Evolutionary conservation across 2,113 vertebrate species (phyloP), one percentile per base, ranked within the genome.

Genomic region (Penelope pileata): DNA sequence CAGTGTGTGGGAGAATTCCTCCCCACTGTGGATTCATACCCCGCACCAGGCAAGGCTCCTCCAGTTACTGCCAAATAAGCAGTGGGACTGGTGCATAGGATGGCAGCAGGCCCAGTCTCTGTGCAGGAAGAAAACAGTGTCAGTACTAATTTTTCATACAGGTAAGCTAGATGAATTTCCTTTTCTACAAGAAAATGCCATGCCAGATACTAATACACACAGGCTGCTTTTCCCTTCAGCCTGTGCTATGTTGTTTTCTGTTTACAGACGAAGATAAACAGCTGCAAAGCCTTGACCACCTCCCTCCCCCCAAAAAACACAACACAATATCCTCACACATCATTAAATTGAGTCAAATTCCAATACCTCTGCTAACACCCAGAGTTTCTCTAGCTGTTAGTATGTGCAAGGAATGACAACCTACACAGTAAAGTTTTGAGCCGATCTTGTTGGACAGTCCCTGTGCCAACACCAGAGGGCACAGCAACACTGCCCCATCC

Each of bases 1-100:
- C 88, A 74, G 74, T 29, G 68, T 93, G 95, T 96, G 92, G 94
- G 95, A 96, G 95, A 97, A 95, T 86, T 95, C 69, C 90, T 95
- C 85, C 85, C 77, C 81, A 3, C 82, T 91, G 80, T 84, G 90
- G 87, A 88, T 92, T 92, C 83, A 72, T 90, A 89, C 12, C 59
- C 85, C 81, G 70, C 12, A 78, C 50, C 84, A 91, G 70, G 79
- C 79, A 96, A 83, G 53, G 82, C 72, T 90, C 62, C 34, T 5
- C 42, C 72, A 80, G 63, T 86, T 64, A 58, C 40, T 95, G 93
- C 95, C 92, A 97, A 86, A 94, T 72, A 91, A 97, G 90, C 93
- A 80, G 56, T 43, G 62, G 82, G 88, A 93, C 88, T 95, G 93
- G 89, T 91, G 93, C 97, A 97, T 78, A 96, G 96, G 34, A 92